phyloP scores from a whole-genome alignment of 2,888 invertebrate species.

The Aphodius granarius region DNA sequence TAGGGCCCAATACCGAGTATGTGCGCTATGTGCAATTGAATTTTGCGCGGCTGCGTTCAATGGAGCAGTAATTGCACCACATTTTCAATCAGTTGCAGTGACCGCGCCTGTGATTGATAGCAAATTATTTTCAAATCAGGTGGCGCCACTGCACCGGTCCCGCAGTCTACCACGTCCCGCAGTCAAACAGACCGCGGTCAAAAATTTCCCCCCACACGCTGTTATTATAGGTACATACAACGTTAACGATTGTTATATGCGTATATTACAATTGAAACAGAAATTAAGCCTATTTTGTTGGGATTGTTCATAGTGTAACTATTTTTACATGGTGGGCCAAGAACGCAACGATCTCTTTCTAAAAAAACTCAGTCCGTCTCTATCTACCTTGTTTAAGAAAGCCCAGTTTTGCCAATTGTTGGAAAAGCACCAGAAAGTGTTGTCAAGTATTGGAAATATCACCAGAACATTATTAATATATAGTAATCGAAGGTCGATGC shows the following conservation, averaged over 20 bases:
- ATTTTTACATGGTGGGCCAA: too few relatives aligned
- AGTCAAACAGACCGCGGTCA: conserved; percentile 2
- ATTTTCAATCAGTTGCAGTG: conserved; percentile 10
- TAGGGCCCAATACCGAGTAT: neutral
- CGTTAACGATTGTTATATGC: neutral
- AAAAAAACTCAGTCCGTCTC: too few relatives aligned
- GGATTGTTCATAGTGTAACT: too few relatives aligned
- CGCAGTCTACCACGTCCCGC: too few relatives aligned
- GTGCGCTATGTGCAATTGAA: conserved; percentile 4
- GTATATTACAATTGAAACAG: neutral
- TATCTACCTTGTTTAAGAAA: too few relatives aligned
- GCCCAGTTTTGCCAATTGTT: too few relatives aligned
- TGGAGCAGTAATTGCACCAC: conserved; percentile 13
- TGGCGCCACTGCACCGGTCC: conserved; percentile 9
- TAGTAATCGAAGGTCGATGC: too few relatives aligned
- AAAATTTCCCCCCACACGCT: neutral
- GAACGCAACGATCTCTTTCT: too few relatives aligned
- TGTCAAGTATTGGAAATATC: too few relatives aligned
- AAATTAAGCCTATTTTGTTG: neutral
- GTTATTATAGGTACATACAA: neutral
- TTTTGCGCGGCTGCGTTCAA: neutral
- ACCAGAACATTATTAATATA: too few relatives aligned
- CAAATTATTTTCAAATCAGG: conserved; percentile 27
- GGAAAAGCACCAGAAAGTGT: too few relatives aligned
- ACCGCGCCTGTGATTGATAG: conserved; percentile 23